Evolutionary conservation across 2,113 vertebrate genomes (phyloP).

Genomic region (Heteronetta atricapilla): DNA sequence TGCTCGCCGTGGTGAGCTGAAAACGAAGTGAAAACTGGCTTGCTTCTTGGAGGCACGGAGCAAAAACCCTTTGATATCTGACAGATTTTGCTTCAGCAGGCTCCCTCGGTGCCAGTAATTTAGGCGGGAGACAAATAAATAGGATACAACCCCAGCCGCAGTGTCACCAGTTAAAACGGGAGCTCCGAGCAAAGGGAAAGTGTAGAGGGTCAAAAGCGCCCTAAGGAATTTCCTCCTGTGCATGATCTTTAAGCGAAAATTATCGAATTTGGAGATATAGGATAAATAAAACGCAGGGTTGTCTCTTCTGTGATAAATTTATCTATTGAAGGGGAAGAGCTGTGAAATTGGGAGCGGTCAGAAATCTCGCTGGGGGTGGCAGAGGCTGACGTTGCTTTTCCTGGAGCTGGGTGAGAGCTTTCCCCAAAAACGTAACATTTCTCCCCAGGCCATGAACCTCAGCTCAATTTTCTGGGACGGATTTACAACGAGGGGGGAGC

Average conservation of each 20-base stretch:
- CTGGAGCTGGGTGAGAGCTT: not conserved
- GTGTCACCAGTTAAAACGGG: not conserved
- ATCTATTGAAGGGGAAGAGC: not conserved
- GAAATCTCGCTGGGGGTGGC: not conserved
- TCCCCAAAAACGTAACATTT: not conserved
- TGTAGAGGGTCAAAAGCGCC: not conserved
- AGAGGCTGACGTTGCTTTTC: not conserved
- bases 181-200: not conserved
- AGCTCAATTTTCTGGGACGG: not conserved
- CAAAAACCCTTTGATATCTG: not conserved
- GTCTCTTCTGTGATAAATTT: not conserved
- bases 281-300: not conserved
- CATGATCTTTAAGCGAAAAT: not conserved
- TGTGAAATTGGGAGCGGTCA: not conserved
- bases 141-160: not conserved
- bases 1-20: not conserved
- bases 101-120: not conserved
- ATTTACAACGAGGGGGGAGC: not conserved
- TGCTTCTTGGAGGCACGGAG: not conserved
- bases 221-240: not conserved
- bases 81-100: not conserved
- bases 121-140: not conserved
- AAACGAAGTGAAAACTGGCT: not conserved
- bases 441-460: not conserved
- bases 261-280: not conserved